Conservation (phyloP, 2,113 vertebrate genomes). For the Camelus dromedarius region DNA sequence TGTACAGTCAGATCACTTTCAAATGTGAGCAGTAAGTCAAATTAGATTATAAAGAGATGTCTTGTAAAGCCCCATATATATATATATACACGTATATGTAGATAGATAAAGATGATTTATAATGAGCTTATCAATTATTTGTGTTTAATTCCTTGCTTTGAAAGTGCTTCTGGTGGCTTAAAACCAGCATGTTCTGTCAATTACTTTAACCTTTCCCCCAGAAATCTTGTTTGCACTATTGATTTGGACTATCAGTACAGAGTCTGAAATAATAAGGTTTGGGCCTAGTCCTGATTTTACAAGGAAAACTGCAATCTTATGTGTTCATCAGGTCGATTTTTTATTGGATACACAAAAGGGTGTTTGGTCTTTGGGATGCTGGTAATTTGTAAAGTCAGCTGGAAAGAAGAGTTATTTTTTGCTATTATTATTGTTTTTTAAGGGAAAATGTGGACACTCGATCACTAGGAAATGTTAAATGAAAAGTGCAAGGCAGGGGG, state of each 20-base stretch:
- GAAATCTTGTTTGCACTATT: slow-evolving; percentile 76
- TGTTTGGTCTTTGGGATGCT: slow-evolving; percentile 52
- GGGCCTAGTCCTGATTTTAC: slow-evolving; percentile 63
- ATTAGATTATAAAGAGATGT: slow-evolving; percentile 37
- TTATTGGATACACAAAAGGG: slow-evolving; percentile 20
- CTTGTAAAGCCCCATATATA: not conserved
- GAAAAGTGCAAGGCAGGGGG: not conserved
- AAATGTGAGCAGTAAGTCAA: slow-evolving; percentile 13
- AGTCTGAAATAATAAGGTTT: slow-evolving; percentile 70
- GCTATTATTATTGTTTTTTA: slow-evolving; percentile 12
- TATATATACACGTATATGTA: not conserved
- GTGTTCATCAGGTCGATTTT: slow-evolving; percentile 58
- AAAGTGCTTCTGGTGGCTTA: slow-evolving; percentile 55
- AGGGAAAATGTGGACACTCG: not conserved
- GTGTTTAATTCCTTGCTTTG: slow-evolving; percentile 69
- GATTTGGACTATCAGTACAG: slow-evolving; percentile 54
- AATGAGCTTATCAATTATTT: slow-evolving; percentile 72
- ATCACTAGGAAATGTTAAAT: not conserved
- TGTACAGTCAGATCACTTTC: slow-evolving; percentile 35
- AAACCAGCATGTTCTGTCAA: slow-evolving; percentile 35
- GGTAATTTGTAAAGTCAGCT: slow-evolving; percentile 39
- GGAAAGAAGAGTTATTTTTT: not conserved
- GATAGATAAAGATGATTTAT: slow-evolving; percentile 58
- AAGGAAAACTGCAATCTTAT: slow-evolving; percentile 64
- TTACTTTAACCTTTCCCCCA: slow-evolving; percentile 68